These are phyloP conservation scores for Drosophila pruinosa DNA, from an alignment of 1,140 invertebrate genomes.

Conservation along the genomic window DNA sequence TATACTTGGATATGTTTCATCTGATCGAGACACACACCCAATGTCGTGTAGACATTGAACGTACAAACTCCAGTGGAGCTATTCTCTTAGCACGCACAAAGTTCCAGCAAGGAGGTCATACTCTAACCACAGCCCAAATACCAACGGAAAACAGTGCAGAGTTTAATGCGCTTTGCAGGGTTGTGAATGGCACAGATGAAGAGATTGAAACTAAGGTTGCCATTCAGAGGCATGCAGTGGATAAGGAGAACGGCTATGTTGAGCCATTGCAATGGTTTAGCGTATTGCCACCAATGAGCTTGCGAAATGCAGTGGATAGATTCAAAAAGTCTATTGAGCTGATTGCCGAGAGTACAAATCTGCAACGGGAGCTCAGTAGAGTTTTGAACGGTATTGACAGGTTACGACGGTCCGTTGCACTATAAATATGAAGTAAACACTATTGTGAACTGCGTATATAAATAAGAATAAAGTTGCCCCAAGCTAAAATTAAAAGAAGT, in stretches of 20 bases:
- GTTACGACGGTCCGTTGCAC: conserved; percentile 16
- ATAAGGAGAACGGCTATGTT: conserved; percentile 67
- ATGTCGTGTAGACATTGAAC: conserved; percentile 69
- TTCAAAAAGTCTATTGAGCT: conserved; percentile 86
- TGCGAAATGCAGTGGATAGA: conserved; percentile 85
- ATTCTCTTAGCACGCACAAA: conserved; percentile 73
- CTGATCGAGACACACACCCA: conserved; percentile 71
- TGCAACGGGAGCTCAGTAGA: conserved; percentile 84
- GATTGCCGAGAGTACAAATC: conserved; percentile 85
- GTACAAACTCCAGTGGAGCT: conserved; percentile 56
- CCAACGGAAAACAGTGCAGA: conserved; percentile 77
- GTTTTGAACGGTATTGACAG: conserved; percentile 53
- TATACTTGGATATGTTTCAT: conserved; percentile 74
- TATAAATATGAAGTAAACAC: conserved; percentile 2
- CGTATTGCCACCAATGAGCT: conserved; percentile 86
- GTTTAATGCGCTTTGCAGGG: conserved; percentile 70
- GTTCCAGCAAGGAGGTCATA: conserved; percentile 68
- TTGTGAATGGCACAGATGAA: conserved; percentile 13
- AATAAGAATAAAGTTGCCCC: conserved; percentile 57
- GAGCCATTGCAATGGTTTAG: conserved; percentile 89
- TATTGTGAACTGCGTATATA: neutral
- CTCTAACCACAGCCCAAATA: conserved; percentile 69
- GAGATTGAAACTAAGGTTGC: conserved; percentile 26
- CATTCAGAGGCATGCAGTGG: conserved; percentile 47
- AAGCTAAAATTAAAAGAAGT: neutral